Conservation (phyloP, 2,888 invertebrate species). For the Rotaria socialis region DNA sequence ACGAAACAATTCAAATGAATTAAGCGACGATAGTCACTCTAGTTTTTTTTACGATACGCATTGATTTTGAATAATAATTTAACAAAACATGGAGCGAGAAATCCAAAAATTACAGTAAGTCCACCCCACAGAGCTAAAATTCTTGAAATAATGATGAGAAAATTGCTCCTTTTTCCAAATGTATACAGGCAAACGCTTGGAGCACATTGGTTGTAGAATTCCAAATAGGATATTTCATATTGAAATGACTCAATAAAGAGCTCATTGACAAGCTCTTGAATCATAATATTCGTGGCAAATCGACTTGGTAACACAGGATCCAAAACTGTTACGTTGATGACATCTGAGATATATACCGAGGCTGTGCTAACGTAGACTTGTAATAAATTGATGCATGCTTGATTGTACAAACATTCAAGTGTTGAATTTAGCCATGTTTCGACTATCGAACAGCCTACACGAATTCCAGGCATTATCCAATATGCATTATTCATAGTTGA, state of each 20-base stretch:
- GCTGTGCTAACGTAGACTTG: no score
- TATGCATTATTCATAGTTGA: no score
- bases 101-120: no score
- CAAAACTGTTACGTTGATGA: background rate
- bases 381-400: no score
- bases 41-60: no score
- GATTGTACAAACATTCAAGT: background rate
- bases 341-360: no score
- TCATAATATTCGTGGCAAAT: background rate
- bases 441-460: background rate
- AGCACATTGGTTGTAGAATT: background rate
- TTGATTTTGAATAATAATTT: no score
- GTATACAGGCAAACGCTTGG: background rate
- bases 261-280: background rate
- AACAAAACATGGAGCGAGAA: no score
- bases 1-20: no score
- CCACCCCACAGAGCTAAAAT: no score
- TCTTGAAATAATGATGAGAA: no score
- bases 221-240: background rate
- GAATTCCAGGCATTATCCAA: background rate
- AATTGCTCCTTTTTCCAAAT: background rate
- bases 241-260: background rate
- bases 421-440: background rate
- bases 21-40: no score
- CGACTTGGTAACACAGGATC: background rate